A percentile compares a stretch with the other conserved stretches of the same genome.
These are phyloP conservation scores for Netelia melanura DNA, from an alignment of 2,888 invertebrate species.

Conservation along the genomic window DNA sequence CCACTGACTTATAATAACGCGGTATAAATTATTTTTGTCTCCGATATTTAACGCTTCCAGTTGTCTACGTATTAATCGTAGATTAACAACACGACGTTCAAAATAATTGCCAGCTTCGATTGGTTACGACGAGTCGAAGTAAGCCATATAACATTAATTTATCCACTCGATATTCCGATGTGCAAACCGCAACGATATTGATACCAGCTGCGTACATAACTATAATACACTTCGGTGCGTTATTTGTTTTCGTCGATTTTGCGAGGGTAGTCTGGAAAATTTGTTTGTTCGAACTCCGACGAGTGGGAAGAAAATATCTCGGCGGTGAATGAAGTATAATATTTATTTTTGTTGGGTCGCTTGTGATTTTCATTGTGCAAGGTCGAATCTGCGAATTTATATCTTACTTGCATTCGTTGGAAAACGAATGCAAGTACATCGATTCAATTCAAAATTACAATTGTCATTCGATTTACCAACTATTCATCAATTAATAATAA, in stretches of 20 bases:
- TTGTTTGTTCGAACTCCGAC: neutral
- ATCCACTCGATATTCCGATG: neutral
- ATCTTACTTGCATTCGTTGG: neutral
- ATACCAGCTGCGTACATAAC: neutral
- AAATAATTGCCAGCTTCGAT: slow-evolving; percentile 20
- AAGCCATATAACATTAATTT: neutral
- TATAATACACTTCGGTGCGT: neutral
- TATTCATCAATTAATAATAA: too few relatives aligned
- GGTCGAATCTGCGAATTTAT: slow-evolving; percentile 3
- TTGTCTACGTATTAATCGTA: slow-evolving; percentile 25
- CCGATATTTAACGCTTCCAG: neutral
- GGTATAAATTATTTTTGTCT: neutral
- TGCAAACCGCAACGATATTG: neutral
- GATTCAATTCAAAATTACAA: too few relatives aligned
- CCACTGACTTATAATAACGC: neutral
- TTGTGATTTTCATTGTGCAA: neutral
- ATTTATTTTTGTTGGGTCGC: neutral
- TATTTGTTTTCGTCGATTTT: slow-evolving; percentile 3
- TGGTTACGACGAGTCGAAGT: slow-evolving; percentile 9
- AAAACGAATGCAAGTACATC: neutral
- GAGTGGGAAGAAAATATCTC: neutral
- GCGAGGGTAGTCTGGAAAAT: neutral
- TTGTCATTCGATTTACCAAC: too few relatives aligned
- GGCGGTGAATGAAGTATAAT: neutral
- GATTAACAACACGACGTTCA: slow-evolving; percentile 33